phyloP scores from a whole-genome alignment of 2,797 vertebrate genomes.

The Oophaga sylvatica region DNA sequence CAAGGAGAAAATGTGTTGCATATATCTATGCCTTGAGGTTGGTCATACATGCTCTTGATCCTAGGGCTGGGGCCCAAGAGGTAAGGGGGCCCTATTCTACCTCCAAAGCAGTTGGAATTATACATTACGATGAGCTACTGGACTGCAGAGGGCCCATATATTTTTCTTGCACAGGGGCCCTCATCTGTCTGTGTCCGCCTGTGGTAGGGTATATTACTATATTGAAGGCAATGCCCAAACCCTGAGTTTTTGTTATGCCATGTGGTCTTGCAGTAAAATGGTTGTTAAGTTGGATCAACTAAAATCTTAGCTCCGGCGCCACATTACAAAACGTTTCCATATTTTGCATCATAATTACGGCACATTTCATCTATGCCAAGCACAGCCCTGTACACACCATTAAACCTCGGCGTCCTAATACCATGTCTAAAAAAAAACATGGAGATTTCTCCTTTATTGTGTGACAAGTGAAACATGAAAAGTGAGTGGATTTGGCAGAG shows the following conservation, averaged over 20 bases:
- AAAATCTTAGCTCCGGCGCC: not conserved
- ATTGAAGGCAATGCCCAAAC: not conserved
- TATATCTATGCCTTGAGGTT: no score
- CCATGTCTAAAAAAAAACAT: conserved; percentile 34
- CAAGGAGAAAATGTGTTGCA: no score
- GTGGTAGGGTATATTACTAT: no score
- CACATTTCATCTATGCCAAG: conserved; percentile 8
- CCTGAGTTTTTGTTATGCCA: not conserved
- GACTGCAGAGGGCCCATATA: no score
- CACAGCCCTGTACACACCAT: conserved; percentile 28
- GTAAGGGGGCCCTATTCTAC: no score
- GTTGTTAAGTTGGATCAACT: not conserved
- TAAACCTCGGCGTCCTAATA: conserved; percentile 17
- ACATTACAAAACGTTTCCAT: conserved; percentile 4
- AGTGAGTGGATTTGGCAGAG: conserved; percentile 47
- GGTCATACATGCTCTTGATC: no score
- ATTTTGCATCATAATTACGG: conserved; percentile 20
- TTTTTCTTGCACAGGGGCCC: no score
- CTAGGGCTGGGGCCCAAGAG: no score
- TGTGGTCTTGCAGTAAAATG: not conserved
- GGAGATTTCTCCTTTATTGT: conserved; percentile 36
- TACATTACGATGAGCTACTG: no score
- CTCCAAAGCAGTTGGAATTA: no score
- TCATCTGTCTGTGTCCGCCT: no score
- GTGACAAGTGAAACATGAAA: conserved; percentile 50